Base-by-base conservation (phyloP, 2,113 vertebrate genomes). In the Prochilodus magdalenae region DNA sequence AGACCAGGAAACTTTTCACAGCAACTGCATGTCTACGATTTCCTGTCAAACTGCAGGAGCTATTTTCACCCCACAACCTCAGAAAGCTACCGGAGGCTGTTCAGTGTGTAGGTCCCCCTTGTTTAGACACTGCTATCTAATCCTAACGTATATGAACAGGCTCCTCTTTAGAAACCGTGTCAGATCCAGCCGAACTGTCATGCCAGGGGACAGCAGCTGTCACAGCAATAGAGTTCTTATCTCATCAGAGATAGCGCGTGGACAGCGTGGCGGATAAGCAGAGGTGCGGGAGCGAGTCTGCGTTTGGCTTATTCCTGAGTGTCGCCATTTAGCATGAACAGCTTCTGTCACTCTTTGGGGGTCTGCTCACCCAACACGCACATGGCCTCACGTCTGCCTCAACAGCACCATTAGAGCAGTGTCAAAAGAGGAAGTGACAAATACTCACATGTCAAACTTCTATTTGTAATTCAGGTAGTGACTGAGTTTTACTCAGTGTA, bases 231-330 rank as follows among this genome's bases (percentile, higher is more conserved):
- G 51, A 36, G 59, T 33, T 67, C 29, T 30, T 51, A 63, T 86
- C 77, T 24, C 67, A 67, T 82, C 44, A 63, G 51, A 71, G 72
- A 65, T 14, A 12, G 53, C n/a, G 30, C 60, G 22, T 44, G 53
- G 81, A 77, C 73, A 73, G 77, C 47, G 51, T 63, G 67, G 44
- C 22, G 60, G 59, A 80, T 76, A 84, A 80, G 44, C 47, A 57
- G 78, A 57, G 73, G 69, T 55, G 44, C 33, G 55, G 74, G 60
- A 67, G 80, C 62, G 40, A 62, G 53, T 57, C 16, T 63, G 36
- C 55, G 59, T 47, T 47, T 6, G 36, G 44, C 33, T 62, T 47
- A 67, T 51, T 26, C 80, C 24, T 71, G 36, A 60, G 11, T 44
- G 77, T 47, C 60, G 65, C 33, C 71, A 47, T 67, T 22, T 5